A percentile compares a stretch with the other conserved stretches of the same genome.
Evolutionary conservation across 1,140 invertebrate species (phyloP).

Genomic region (Goniozus legneri): DNA sequence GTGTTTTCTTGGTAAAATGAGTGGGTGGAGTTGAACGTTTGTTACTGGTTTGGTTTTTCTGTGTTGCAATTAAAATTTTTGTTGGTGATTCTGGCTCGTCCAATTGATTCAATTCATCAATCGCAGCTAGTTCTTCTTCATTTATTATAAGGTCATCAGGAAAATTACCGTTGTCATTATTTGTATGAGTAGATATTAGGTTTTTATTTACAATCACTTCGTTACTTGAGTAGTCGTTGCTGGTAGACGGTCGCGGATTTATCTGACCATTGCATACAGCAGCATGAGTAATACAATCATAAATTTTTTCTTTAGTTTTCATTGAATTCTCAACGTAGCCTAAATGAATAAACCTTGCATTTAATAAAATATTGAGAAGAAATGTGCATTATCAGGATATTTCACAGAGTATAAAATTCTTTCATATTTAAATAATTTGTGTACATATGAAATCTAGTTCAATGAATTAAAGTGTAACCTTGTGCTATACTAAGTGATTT

Average conservation of each 20-base stretch:
- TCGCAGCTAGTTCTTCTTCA: constrained; percentile 7
- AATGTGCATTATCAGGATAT: constrained; percentile 5
- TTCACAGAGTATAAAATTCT: no score
- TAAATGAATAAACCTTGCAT: constrained; percentile 6
- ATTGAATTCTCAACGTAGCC: constrained; percentile 18
- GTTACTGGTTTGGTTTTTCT: constrained; percentile 9
- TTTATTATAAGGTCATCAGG: constrained; percentile 8
- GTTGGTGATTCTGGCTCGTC: constrained; percentile 6
- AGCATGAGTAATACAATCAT: constrained; percentile 9
- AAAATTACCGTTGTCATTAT: background rate
- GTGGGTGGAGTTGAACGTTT: constrained; percentile 2
- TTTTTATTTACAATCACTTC: background rate
- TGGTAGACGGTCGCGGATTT: constrained; percentile 9
- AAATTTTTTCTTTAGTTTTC: constrained; percentile 14
- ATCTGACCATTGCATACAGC: constrained; percentile 5
- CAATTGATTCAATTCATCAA: constrained; percentile 8
- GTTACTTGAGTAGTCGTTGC: constrained; percentile 1
- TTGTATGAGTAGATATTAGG: background rate
- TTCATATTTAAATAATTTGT: no score
- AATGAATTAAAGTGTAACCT: no score
- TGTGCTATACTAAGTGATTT: constrained; percentile 2
- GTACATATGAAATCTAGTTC: no score
- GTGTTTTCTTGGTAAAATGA: constrained; percentile 15
- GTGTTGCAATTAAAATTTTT: constrained; percentile 2
- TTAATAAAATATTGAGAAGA: background rate